Evolutionary conservation across 2,113 vertebrate species (phyloP).

Genomic region (Catharus bicknelli): DNA sequence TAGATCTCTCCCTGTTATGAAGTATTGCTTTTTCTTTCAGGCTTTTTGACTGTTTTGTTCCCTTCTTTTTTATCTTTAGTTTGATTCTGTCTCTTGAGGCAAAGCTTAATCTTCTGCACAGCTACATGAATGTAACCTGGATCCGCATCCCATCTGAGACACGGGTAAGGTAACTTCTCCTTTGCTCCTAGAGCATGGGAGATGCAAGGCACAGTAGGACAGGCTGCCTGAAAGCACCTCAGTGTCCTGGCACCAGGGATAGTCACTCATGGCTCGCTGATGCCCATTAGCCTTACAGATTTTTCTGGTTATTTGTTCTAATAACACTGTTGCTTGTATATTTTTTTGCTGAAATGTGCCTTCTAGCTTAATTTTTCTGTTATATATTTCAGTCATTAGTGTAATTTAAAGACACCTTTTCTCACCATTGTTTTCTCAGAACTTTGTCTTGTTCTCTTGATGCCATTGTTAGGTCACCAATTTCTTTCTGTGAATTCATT

Average conservation of each 20-base stretch:
- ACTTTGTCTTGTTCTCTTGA: background rate
- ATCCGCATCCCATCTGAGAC: slow-evolving; percentile 98
- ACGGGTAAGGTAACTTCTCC: slow-evolving; percentile 85
- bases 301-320: background rate
- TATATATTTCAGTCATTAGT: background rate
- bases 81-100: slow-evolving; percentile 97
- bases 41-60: slow-evolving; percentile 13
- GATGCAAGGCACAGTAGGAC: background rate
- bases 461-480: background rate
- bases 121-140: slow-evolving; percentile 99
- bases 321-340: background rate
- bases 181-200: background rate
- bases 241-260: background rate
- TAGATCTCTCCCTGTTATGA: background rate
- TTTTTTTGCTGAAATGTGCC: background rate
- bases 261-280: background rate
- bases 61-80: slow-evolving; percentile 72
- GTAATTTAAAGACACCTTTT: background rate
- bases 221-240: background rate
- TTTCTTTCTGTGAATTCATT: background rate
- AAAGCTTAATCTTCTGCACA: slow-evolving; percentile 97
- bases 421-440: background rate
- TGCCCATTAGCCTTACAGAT: background rate
- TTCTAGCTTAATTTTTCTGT: background rate
- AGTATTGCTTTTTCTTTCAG: background rate